A percentile compares a stretch with the other conserved stretches of the same genome.
Evolutionary conservation across 2,797 vertebrate species (phyloP).

Genomic region (Poliocrania exsul): DNA sequence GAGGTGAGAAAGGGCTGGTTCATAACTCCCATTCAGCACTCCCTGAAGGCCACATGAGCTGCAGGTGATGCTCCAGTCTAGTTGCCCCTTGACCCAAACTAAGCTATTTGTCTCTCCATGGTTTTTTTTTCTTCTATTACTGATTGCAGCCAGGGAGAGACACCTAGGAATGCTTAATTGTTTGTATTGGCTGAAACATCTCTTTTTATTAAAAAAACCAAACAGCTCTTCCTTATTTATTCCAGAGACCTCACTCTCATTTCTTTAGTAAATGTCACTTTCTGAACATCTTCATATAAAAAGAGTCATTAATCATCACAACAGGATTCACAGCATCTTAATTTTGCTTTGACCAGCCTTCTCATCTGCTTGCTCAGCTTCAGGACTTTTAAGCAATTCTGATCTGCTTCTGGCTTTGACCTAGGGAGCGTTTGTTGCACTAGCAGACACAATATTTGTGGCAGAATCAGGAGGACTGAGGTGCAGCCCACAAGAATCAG

Average conservation of each 20-base stretch:
- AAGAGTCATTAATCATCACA: not conserved
- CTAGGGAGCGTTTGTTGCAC: not conserved
- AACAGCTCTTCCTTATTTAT: not conserved
- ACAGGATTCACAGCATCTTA: not conserved
- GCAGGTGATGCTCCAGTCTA: not conserved
- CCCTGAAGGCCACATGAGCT: not conserved
- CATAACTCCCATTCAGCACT: fast-evolving
- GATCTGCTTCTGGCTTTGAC: not conserved
- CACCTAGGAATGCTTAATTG: not conserved
- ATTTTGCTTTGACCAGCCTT: not conserved
- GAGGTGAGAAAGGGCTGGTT: not conserved
- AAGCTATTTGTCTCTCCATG: not conserved
- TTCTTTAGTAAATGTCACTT: not conserved
- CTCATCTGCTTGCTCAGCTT: not conserved
- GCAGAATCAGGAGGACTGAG: not conserved
- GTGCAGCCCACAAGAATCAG: not conserved
- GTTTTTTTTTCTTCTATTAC: not conserved
- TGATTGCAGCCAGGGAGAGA: not conserved
- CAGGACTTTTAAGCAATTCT: not conserved
- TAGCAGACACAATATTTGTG: not conserved
- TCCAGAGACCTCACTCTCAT: not conserved
- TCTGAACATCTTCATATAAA: conserved; percentile 1
- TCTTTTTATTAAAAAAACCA: not conserved
- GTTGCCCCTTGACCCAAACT: not conserved
- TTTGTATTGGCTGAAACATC: not conserved